Evolutionary conservation across 2,797 vertebrate species (phyloP).

Genomic region (Todus mexicanus): DNA sequence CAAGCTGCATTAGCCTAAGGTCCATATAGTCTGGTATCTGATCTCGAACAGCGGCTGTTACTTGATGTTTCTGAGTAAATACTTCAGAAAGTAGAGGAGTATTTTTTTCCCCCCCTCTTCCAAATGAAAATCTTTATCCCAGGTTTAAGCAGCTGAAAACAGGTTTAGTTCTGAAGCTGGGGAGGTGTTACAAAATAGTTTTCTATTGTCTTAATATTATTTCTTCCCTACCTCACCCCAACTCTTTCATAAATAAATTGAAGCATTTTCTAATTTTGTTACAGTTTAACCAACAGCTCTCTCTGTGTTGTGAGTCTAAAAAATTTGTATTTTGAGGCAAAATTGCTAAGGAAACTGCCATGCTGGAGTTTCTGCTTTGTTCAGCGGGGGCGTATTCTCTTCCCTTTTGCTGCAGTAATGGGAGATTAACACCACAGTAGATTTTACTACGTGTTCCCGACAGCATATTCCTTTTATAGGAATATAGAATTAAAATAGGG

Average conservation of each 20-base stretch:
- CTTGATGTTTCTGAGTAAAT: constrained; percentile 26
- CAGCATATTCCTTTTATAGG: not conserved
- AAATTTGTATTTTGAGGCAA: not conserved
- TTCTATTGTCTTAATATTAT: not conserved
- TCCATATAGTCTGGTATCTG: constrained; percentile 14
- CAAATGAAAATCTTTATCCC: not conserved
- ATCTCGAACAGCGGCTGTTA: constrained; percentile 3
- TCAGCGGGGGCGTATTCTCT: not conserved
- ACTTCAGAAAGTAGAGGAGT: not conserved
- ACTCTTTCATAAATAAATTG: not conserved
- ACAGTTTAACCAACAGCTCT: not conserved
- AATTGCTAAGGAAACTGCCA: not conserved
- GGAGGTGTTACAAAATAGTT: not conserved
- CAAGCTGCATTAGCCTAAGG: constrained; percentile 43
- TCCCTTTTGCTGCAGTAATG: not conserved
- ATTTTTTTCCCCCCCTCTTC: not conserved
- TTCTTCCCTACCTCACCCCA: not conserved
- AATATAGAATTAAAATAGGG: not conserved
- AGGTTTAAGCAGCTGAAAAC: not conserved
- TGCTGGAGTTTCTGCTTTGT: not conserved
- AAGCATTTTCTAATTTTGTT: not conserved
- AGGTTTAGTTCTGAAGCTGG: not conserved
- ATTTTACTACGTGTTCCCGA: not conserved
- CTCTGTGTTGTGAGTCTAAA: not conserved
- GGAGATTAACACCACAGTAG: not conserved